A percentile compares a stretch with the other conserved stretches of the same genome.
Evolutionary conservation across 2,888 invertebrate genomes (phyloP).

Genomic region (Chaitophorus viminalis): DNA sequence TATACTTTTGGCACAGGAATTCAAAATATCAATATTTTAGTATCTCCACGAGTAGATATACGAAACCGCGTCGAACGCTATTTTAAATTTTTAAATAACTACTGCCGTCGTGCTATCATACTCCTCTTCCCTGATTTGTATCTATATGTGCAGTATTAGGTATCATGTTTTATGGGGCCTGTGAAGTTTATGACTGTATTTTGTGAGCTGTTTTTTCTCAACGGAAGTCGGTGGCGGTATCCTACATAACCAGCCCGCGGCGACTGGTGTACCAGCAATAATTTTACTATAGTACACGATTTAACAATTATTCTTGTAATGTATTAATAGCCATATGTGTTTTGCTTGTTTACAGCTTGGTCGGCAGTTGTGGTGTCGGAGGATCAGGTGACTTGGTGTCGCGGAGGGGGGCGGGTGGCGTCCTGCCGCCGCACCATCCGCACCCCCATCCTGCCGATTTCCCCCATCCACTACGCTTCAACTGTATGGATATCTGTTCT

Average conservation of each 20-base stretch:
- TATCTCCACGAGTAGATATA: not conserved
- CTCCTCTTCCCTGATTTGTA: not conserved
- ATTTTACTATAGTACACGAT: not conserved
- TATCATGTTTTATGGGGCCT: conserved; percentile 13
- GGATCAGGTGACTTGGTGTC: conserved; percentile 64
- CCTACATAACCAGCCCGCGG: not conserved
- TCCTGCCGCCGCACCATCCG: conserved; percentile 70
- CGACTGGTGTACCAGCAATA: not conserved
- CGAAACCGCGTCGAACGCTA: not conserved
- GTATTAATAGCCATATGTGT: conserved; percentile 34
- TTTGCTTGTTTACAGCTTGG: conserved; percentile 64
- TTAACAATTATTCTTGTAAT: not conserved
- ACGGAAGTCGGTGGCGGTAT: not conserved
- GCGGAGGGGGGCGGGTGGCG: conserved; percentile 67
- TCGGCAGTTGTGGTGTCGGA: conserved; percentile 64
- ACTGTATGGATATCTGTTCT: conserved; percentile 61
- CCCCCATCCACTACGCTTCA: conserved; percentile 76
- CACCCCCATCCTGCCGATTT: conserved; percentile 71
- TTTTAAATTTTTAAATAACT: no score
- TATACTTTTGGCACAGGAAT: not conserved
- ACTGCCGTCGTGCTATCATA: not conserved
- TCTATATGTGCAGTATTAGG: not conserved
- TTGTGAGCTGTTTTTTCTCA: conserved; percentile 10
- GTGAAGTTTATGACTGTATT: not conserved
- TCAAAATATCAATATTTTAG: not conserved